Base-by-base conservation (phyloP, 2,888 invertebrate species). In the Andrena bicolor region DNA sequence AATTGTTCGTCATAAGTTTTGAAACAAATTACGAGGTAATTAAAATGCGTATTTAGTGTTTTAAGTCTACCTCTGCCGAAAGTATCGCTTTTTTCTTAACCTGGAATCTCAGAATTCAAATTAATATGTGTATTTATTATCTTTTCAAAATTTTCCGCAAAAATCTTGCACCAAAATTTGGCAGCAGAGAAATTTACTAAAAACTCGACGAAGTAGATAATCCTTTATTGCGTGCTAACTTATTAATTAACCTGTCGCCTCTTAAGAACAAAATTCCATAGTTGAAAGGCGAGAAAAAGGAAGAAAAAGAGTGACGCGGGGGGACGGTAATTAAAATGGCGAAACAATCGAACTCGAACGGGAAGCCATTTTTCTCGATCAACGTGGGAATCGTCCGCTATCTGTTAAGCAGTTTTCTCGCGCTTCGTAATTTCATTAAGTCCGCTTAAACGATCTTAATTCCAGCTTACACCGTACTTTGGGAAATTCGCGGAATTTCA, bases 381-480 rank as follows among this genome's bases (percentile, higher is more conserved):
- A 48, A 53, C 63, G 61, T 56, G 74, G 64, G 80, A 76, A 80
- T 74, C 70, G 72, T 77, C 73, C 82, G 75, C 87, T 69, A 87
- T 84, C 84, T 80, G 74, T 86, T 80, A 76, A 84, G 80, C 68
- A 70, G 74, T 76, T 85, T 85, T 78, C 86, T 78, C 70, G 78
- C 80, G 82, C 84, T 70, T 63, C 79, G 70, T 84, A 88, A 88
- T 87, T 88, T 77, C 80, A 84, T 84, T 77, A 84, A 80, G 58
- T 63, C 70, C 76, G 75, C 61, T 76, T 49, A 58, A 80, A 80
- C 82, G 73, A 82, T 84, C 88, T 88, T 84, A 74, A 77, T 81
- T 76, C 73, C 79, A 65, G 77, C 76, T 87, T 78, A 74, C 83
- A 80, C 71, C 65, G 60, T 66, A 61, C 53, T 51, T 60, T 60